Percentiles rank a stretch among this genome's conserved stretches.
Evolutionary conservation across 2,113 vertebrate species (phyloP).

Genomic region (Marmota flaviventris): DNA sequence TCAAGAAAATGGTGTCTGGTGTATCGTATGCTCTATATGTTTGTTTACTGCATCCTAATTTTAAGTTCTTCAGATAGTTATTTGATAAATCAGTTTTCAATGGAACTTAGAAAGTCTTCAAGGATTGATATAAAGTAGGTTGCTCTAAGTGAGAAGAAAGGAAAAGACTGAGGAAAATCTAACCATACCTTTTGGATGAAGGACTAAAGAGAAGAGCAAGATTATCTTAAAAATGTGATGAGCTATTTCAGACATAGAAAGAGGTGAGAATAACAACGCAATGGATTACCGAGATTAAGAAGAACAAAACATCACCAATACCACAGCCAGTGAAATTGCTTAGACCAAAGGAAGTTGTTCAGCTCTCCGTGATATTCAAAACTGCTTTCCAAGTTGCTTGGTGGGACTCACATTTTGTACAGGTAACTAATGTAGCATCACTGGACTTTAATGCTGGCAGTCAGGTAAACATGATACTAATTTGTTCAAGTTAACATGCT

Average conservation of each 20-base stretch:
- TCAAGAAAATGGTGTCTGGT: not conserved
- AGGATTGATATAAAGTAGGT: not conserved
- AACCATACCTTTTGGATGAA: not conserved
- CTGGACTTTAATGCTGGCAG: not conserved
- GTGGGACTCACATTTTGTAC: not conserved
- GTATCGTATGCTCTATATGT: accelerated
- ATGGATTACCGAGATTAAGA: not conserved
- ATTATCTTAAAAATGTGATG: not conserved
- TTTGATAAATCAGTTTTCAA: not conserved
- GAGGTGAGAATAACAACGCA: not conserved
- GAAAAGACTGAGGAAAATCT: not conserved
- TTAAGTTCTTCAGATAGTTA: not conserved
- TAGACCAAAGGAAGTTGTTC: not conserved
- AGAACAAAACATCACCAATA: not conserved
- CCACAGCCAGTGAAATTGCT: not conserved
- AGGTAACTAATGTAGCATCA: not conserved
- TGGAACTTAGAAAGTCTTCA: not conserved
- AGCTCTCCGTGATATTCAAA: not conserved
- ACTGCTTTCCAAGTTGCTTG: not conserved
- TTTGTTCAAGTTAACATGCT: not conserved
- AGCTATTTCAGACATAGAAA: not conserved
- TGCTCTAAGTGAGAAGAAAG: not conserved
- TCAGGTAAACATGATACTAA: not conserved
- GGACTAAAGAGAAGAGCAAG: not conserved
- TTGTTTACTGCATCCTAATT: not conserved